Evolutionary conservation across 2,113 vertebrate genomes (phyloP), one percentile per base, ranked within the genome.

Genomic region (Poecile atricapillus): DNA sequence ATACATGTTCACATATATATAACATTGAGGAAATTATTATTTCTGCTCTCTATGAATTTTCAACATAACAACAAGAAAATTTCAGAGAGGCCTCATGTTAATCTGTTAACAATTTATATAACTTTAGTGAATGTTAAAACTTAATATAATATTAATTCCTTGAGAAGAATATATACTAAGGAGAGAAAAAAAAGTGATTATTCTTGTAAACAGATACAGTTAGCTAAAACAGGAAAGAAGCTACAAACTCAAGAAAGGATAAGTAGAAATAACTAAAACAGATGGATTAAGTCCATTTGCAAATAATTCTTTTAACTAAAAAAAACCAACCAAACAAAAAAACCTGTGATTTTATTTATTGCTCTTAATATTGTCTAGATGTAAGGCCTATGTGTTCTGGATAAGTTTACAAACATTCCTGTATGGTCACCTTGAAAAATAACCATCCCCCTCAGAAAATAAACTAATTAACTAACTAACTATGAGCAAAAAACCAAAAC

Each of bases 371-470:
- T 18, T 46, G 8, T 55, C 10, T 69, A 31, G 10, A 80, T 71
- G 17, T 4, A 85, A 19, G 7, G 7, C 3, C 41, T 85, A 5
- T 15, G 6, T 41, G 15, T 9, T 50, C 43, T 39, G 20, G 25
- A 30, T 31, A 81, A 25, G 0, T 28, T 21, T 47, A 50, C 5
- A 33, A 17, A 39, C 3, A 70, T 31, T 75, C 52, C 52, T 46
- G 33, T n/a, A 68, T 63, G 5, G 39, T n/a, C 10, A 56, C 46
- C 16, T 46, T 46, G 25, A 87, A 65, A 75, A 55, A 46, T 15
- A 13, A 28, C 13, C 3, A 7, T 2, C 1, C 4, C 3, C 4
- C 4, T 37, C 21, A 30, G 43, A 86, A 60, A 46, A 21, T 8
- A 39, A 56, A 18, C 43, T 16, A 43, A 43, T 15, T 43, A 43